These are phyloP conservation scores for Gymnopithys bicolor DNA, from an alignment of 2,797 vertebrate species.

Conservation along the genomic window DNA sequence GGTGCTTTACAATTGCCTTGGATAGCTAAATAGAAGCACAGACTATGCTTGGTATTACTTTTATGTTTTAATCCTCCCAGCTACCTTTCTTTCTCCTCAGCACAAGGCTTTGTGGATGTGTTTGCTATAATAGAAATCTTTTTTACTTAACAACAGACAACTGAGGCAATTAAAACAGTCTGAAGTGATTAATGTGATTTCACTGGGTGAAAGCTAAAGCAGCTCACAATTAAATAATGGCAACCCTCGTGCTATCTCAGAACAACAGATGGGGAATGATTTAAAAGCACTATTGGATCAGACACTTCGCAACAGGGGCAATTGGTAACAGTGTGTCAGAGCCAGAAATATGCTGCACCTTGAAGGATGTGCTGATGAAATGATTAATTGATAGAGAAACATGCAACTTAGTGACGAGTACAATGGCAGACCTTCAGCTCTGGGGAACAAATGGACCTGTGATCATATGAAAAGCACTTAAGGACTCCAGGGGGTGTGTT, in stretches of 20 bases:
- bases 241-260: slow-evolving; percentile 42
- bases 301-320: neutral
- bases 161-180: slow-evolving; percentile 37
- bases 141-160: slow-evolving; percentile 31
- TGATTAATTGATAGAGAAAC: neutral
- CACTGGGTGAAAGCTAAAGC: slow-evolving; percentile 44
- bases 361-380: neutral
- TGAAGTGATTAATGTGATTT: slow-evolving; percentile 56
- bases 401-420: neutral
- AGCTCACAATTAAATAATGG: slow-evolving; percentile 34
- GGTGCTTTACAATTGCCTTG: neutral
- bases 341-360: slow-evolving; percentile 9
- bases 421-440: neutral
- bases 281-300: slow-evolving; percentile 25
- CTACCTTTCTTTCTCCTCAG: neutral
- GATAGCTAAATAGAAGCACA: neutral
- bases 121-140: slow-evolving; percentile 24
- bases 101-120: neutral
- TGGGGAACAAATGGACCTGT: accelerated
- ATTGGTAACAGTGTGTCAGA: slow-evolving; percentile 8
- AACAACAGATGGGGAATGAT: slow-evolving; percentile 51
- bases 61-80: neutral
- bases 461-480: neutral
- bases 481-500: neutral
- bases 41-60: neutral